Base-by-base conservation (phyloP, 2,888 invertebrate genomes). In the Euproctis similis region DNA sequence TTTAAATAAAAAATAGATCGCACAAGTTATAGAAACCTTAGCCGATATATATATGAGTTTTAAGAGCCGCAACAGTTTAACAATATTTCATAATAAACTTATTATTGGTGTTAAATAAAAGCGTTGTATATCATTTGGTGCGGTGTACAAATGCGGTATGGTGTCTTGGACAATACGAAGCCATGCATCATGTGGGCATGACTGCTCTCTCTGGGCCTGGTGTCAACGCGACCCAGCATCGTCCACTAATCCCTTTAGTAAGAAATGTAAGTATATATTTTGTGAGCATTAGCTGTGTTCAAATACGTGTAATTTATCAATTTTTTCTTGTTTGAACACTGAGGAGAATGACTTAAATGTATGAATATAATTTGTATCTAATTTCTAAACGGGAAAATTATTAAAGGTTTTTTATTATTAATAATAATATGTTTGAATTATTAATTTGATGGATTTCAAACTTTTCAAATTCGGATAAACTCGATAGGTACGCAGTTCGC, bases 241-340 rank as follows among this genome's bases (percentile, higher is more conserved):
- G 33, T 31, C 35, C 46, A 64, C 64, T 74, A 74, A 76, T 74
- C 74, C 63, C 48, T 42, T 38, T n/a, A n/a, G n/a, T n/a, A n/a
- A n/a, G n/a, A n/a, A n/a, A n/a, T 43, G 51, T 74, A 72, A 76
- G 63, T 57, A 61, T 51, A 65, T 67, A 69, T 74, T 77, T 60
- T 54, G 48, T 53, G 48, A 45, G 70, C 74, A 77, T 77, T 78
- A 77, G 54, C 43, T 52, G 55, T 67, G 66, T 68, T 61, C 63
- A 48, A 51, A 39, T 42, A 46, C 38, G 41, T 56, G 67, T 73
- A 62, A 75, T 80, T 76, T 78, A 78, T 78, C 75, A 78, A 77
- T 75, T 72, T 53, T n/a, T n/a, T n/a, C n/a, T n/a, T n/a, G n/a
- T n/a, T n/a, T n/a, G n/a, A n/a, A n/a, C n/a, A n/a, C n/a, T n/a